These are phyloP conservation scores for Cerceris rybyensis DNA, from an alignment of 2,888 invertebrate genomes.

Conservation along the genomic window DNA sequence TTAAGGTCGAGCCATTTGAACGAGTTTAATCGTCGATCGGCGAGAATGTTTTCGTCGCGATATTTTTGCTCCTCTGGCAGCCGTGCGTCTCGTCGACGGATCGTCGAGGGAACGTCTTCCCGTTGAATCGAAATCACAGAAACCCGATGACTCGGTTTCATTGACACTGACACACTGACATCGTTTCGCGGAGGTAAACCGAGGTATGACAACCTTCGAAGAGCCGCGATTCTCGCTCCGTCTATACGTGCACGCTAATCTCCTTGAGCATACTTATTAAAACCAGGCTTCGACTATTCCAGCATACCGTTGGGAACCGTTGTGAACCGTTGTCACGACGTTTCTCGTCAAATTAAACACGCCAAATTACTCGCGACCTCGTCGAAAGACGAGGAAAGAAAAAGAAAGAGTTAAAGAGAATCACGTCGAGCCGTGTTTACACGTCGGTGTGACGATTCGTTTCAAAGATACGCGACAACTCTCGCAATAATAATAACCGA, in stretches of 20 bases:
- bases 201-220: slow-evolving; percentile 58
- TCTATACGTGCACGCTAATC: slow-evolving; percentile 49
- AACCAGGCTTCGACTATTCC: slow-evolving; percentile 17
- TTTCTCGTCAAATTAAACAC: slow-evolving; percentile 11
- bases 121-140: slow-evolving; percentile 61
- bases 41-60: not conserved
- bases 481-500: no score
- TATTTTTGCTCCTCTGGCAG: slow-evolving; percentile 3
- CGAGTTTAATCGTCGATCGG: not conserved
- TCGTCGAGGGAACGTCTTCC: slow-evolving; percentile 55
- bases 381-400: not conserved
- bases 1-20: not conserved
- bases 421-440: no score
- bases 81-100: slow-evolving; percentile 5
- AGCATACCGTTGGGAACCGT: no score
- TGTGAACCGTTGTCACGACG: not conserved
- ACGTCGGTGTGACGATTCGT: no score
- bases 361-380: slow-evolving; percentile 13
- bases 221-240: slow-evolving; percentile 43
- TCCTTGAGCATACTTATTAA: slow-evolving; percentile 49
- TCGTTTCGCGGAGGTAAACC: slow-evolving; percentile 62
- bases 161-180: slow-evolving; percentile 80
- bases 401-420: slow-evolving; percentile 4
- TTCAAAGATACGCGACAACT: no score
- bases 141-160: slow-evolving; percentile 65